A percentile compares a stretch with the other conserved stretches of the same genome.
These are phyloP conservation scores for Microchirus variegatus DNA, from an alignment of 2,797 vertebrate genomes.

Conservation along the genomic window DNA sequence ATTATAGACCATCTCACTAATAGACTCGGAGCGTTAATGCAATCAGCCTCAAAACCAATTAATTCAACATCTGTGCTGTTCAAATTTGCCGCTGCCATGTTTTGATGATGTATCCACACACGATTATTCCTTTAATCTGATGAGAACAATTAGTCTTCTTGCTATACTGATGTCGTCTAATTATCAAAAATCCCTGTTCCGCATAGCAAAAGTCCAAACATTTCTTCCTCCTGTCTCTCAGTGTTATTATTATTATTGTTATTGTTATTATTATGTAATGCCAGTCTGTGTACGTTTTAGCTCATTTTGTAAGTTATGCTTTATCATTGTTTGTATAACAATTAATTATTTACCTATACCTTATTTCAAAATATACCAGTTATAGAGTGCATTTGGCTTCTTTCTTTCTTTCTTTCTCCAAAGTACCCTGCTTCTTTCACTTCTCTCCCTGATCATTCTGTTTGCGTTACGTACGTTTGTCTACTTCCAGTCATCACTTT, in stretches of 20 bases:
- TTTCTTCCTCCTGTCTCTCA: conserved; percentile 2
- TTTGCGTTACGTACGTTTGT: no score
- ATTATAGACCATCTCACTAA: conserved; percentile 71
- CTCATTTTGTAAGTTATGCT: no score
- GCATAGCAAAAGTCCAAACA: conserved; percentile 32
- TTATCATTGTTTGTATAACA: no score
- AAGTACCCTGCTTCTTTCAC: no score
- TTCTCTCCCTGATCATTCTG: no score
- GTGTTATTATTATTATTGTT: neutral
- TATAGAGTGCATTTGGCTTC: neutral
- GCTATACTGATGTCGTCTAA: conserved; percentile 44
- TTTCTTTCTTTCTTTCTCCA: neutral
- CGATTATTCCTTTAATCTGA: conserved; percentile 72
- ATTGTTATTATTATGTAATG: no score
- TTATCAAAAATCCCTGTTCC: conserved; percentile 59
- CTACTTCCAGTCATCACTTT: no score
- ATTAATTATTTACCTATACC: no score
- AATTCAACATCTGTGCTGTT: conserved; percentile 79
- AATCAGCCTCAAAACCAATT: conserved; percentile 79
- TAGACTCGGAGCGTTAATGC: conserved; percentile 72
- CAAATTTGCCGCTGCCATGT: conserved; percentile 72
- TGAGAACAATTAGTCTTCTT: conserved; percentile 69
- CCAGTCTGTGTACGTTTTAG: no score
- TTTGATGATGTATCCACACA: conserved; percentile 73
- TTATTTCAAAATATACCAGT: neutral